Percentiles rank a stretch among this genome's conserved stretches.
These are phyloP conservation scores for Serranochromis macrocephalus DNA, from an alignment of 2,113 vertebrate species.

Conservation along the genomic window DNA sequence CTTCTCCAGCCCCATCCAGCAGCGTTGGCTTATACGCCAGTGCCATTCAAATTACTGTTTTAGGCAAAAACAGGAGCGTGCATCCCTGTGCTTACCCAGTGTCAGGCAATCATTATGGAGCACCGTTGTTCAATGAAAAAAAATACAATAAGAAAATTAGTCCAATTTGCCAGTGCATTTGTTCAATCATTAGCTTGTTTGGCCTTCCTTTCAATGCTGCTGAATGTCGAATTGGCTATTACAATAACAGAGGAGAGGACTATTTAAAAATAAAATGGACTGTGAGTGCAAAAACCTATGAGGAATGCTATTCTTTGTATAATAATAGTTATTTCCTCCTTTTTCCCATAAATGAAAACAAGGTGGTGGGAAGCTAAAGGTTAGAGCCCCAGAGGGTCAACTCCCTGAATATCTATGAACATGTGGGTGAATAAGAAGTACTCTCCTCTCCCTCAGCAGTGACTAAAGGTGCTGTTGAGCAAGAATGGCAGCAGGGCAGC, in stretches of 20 bases:
- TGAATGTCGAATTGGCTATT: slow-evolving; percentile 10
- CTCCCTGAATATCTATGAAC: background rate
- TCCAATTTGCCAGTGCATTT: slow-evolving; percentile 28
- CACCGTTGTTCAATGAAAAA: background rate
- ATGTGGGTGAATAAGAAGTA: background rate
- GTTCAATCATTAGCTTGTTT: slow-evolving; percentile 33
- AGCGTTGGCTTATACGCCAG: background rate
- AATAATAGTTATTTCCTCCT: background rate
- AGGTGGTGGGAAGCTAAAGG: slow-evolving; percentile 13
- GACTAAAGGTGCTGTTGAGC: background rate
- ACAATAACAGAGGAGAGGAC: slow-evolving; percentile 1
- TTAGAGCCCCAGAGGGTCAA: slow-evolving; percentile 12
- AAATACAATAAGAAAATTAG: slow-evolving; percentile 21
- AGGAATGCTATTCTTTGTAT: background rate
- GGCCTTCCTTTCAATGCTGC: slow-evolving; percentile 4
- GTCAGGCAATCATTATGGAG: background rate
- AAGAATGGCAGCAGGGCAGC: background rate
- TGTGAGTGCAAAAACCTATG: background rate
- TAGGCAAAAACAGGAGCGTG: slow-evolving; percentile 8
- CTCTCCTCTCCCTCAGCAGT: background rate
- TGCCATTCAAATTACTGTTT: slow-evolving; percentile 17
- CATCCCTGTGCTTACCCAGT: background rate
- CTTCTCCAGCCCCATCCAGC: slow-evolving; percentile 5
- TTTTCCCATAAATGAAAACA: background rate
- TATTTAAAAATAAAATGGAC: background rate